Conservation (phyloP, 1,140 invertebrate species). For the Paralvinella palmiformis region DNA sequence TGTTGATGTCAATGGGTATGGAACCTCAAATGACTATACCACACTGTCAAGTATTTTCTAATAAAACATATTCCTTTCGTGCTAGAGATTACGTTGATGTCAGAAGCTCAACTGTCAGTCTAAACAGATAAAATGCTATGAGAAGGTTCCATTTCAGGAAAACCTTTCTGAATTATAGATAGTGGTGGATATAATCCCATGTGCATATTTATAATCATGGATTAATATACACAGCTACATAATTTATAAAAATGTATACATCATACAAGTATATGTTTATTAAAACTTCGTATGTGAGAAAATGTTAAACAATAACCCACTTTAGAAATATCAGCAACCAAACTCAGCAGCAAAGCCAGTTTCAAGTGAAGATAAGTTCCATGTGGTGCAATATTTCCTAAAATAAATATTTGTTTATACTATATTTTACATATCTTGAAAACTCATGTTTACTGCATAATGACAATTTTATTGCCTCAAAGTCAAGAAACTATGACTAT, state of each 20-base stretch:
- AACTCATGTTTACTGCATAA: background rate
- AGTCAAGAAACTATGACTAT: background rate
- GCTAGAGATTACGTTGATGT: no score
- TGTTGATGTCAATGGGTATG: no score
- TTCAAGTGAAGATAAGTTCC: constrained; percentile 4
- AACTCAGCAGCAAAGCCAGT: background rate
- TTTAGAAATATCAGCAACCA: background rate
- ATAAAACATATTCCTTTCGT: no score
- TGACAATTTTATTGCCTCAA: background rate
- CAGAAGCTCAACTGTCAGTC: no score
- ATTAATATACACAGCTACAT: background rate
- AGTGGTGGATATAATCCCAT: background rate
- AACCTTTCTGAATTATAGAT: background rate
- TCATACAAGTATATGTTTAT: background rate
- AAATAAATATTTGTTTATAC: background rate
- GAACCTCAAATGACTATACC: no score
- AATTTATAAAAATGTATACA: background rate
- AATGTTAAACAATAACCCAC: background rate
- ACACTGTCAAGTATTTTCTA: no score
- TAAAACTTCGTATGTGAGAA: background rate
- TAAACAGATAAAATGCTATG: no score
- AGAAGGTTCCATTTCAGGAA: background rate
- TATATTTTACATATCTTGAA: background rate
- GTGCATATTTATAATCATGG: background rate
- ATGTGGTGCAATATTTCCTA: background rate